These are phyloP conservation scores for Python bivittatus DNA, from an alignment of 2,113 vertebrate genomes.

Conservation along the genomic window DNA sequence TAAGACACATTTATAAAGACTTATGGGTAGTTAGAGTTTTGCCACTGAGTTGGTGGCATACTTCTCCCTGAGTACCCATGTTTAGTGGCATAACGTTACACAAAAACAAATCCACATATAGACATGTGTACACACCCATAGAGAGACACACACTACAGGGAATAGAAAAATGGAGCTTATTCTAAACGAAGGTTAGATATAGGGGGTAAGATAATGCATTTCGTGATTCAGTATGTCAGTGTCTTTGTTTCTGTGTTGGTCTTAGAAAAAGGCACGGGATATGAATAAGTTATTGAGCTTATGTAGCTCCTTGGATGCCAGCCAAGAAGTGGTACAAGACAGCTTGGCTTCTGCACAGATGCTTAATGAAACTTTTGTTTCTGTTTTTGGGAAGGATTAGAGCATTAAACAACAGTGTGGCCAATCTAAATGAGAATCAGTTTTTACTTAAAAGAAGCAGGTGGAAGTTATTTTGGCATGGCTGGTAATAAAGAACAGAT, in stretches of 20 bases:
- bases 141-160: background rate
- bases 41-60: background rate
- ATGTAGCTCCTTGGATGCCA: background rate
- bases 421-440: background rate
- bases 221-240: no score
- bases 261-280: background rate
- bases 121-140: background rate
- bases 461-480: background rate
- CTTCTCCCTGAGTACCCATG: background rate
- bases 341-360: background rate
- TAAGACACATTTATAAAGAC: background rate
- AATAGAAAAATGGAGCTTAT: background rate
- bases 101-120: background rate
- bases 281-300: background rate
- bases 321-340: background rate
- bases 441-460: background rate
- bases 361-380: background rate
- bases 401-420: background rate
- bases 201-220: background rate
- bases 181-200: background rate
- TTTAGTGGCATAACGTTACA: background rate
- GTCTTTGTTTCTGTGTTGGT: background rate
- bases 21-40: background rate
- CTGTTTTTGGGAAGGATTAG: conserved; percentile 2
- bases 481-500: background rate